Conservation (phyloP, 2,113 vertebrate genomes). For the Prionailurus viverrinus region DNA sequence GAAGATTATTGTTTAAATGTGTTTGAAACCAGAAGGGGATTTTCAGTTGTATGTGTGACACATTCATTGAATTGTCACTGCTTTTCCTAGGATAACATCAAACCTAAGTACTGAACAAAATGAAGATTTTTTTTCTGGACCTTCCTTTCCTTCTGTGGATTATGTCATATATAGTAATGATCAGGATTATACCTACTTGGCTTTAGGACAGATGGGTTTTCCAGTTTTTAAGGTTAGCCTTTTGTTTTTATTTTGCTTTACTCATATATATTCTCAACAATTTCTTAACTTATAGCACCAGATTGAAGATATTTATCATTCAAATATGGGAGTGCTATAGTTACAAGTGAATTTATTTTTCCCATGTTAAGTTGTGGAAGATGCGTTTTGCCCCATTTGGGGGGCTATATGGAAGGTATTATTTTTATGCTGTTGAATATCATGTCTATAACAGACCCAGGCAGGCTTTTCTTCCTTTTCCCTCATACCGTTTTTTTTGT, state of each 20-base stretch:
- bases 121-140: constrained; percentile 67
- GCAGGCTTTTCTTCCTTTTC: constrained; percentile 52
- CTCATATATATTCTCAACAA: constrained; percentile 41
- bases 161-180: constrained; percentile 74
- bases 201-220: constrained; percentile 80
- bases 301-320: constrained; percentile 73
- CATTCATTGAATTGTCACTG: constrained; percentile 77
- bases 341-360: constrained; percentile 48
- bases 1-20: constrained; percentile 85
- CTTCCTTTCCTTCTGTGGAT: constrained; percentile 66
- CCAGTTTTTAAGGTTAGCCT: constrained; percentile 58
- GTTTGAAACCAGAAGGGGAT: constrained; percentile 81
- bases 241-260: constrained; percentile 76
- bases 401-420: neutral
- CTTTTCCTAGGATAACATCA: constrained; percentile 81
- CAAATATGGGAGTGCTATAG: constrained; percentile 49
- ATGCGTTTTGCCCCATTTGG: constrained; percentile 32
- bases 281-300: constrained; percentile 63
- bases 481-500: neutral
- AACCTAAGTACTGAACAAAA: constrained; percentile 67
- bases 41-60: constrained; percentile 79
- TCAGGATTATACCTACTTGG: constrained; percentile 82
- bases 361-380: constrained; percentile 25
- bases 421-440: constrained; percentile 66
- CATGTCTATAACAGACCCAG: constrained; percentile 71